Percentiles rank a stretch among this genome's conserved stretches.
Evolutionary conservation across 1,140 invertebrate genomes (phyloP).

Genomic region (Lycorma delicatula): DNA sequence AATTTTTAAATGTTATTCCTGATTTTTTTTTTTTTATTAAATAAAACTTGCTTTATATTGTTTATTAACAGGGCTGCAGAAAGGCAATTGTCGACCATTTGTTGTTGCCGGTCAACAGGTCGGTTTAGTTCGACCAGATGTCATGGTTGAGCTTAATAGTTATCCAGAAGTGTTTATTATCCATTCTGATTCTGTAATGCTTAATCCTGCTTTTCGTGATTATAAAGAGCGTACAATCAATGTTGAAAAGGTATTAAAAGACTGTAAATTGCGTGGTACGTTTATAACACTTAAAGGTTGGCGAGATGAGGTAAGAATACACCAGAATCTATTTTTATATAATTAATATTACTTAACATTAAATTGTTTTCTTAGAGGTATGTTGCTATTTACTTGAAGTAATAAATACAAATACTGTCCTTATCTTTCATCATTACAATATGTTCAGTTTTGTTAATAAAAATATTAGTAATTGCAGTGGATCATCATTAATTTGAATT

Average conservation of each 20-base stretch:
- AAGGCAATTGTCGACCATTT: constrained; percentile 73
- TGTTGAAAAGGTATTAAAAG: constrained; percentile 68
- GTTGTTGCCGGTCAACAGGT: constrained; percentile 80
- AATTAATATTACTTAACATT: not conserved
- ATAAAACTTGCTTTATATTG: constrained; percentile 11
- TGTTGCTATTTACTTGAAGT: too few relatives aligned
- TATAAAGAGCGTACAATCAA: constrained; percentile 67
- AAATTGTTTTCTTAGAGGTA: not conserved
- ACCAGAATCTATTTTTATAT: not conserved
- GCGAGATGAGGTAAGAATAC: constrained; percentile 81
- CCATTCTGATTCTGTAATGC: constrained; percentile 54
- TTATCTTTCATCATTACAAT: too few relatives aligned
- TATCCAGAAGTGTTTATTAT: constrained; percentile 66
- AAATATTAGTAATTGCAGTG: too few relatives aligned
- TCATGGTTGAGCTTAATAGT: constrained; percentile 65
- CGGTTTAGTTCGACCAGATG: constrained; percentile 72
- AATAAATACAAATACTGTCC: too few relatives aligned
- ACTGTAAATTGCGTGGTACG: constrained; percentile 54
- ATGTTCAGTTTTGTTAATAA: too few relatives aligned
- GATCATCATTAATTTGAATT: too few relatives aligned
- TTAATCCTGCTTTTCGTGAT: constrained; percentile 76
- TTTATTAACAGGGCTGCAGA: constrained; percentile 51
- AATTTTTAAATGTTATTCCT: not conserved
- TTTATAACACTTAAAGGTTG: constrained; percentile 72
- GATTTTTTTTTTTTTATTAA: not conserved